Evolutionary conservation across 2,113 vertebrate genomes (phyloP), one percentile per base, ranked within the genome.

Genomic region (Agapornis roseicollis): DNA sequence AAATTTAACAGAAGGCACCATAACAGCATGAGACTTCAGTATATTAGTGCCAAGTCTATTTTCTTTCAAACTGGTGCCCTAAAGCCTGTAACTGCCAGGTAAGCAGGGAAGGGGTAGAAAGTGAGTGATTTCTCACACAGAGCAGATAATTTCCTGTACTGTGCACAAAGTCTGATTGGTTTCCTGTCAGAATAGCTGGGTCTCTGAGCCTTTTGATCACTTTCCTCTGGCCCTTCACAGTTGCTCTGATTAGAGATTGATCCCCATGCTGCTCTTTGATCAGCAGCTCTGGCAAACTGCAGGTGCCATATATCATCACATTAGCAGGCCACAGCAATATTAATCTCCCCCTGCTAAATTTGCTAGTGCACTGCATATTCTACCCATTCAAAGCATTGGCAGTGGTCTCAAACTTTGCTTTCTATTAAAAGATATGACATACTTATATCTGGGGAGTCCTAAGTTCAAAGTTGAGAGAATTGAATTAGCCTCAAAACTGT

Each of bases 231-330:
- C 81, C 95, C 89, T 98, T 93, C 93, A 70, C 90, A 97, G 86
- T 93, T 90, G 81, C 95, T 92, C 94, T 97, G 95, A 97, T 97
- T 97, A 96, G 93, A 97, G 96, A 95, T 68, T 96, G 97, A 97
- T 98, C 95, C 86, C 80, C 37, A 22, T 46, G 92, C 90, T 86
- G 85, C 92, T 95, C 98, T 98, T 98, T 98, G 97, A 98, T 98
- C 98, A 97, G 87, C 55, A 96, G 95, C 79, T 97, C 97, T 89
- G 10, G 95, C 86, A 96, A 94, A 14, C 96, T 65, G 55, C 98
- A 98, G 98, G 98, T 98, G 98, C 97, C 97, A 95, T 91, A 97
- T 92, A 98, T 97, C 97, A 98, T 96, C 97, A 93, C 92, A 94
- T 97, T 97, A 97, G 88, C 90, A 94, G 96, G 78, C 84, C 97